Evolutionary conservation across 1,140 invertebrate genomes (phyloP), one percentile per base, ranked within the genome.

Genomic region (Brachionus manjavacas): DNA sequence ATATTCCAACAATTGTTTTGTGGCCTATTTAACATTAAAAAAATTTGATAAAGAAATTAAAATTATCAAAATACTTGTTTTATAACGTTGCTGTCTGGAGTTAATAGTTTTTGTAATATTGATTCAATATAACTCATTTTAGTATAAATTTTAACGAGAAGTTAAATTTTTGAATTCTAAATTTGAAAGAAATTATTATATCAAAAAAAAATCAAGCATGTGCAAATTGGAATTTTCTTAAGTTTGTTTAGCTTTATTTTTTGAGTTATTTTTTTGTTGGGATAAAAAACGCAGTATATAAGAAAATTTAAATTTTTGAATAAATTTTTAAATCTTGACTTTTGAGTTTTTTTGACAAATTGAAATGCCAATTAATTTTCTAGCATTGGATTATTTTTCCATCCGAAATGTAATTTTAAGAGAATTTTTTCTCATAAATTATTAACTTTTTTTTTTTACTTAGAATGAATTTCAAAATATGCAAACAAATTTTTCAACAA

Each of bases 61-160:
- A 14, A 60, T 41, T n/a, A 28, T 60, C 4, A 20, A 35, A 60
- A n/a, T 41, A 81, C 79, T 43, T 81, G 79, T 81, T 81, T 81
- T 12, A 81, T 81, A 12, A 81, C 12, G 25, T 64, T 46, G n/a
- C 79, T 81, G 16, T 81, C 79, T 6, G 79, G 79, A 8, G 79
- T 81, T 25, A 81, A 46, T 12, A 81, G 79, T 16, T 81, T 81
- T 81, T 81, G 52, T 25, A 81, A 68, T 64, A 81, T 64, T 0
- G 79, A 81, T 46, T 81, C 79, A 81, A 81, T 68, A 12, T 81
- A 81, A 43, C 52, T 81, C 79, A 81, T 81, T 41, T 39, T 72
- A 12, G 8, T 41, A 43, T 72, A 16, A 20, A 55, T 1, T 28
- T 39, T n/a, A 52, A 52, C 55, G 4, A 31, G 8, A 7, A 39